Base-by-base conservation (phyloP, 92 coral and sea anemone genomes). In the Phenganax marumi region DNA sequence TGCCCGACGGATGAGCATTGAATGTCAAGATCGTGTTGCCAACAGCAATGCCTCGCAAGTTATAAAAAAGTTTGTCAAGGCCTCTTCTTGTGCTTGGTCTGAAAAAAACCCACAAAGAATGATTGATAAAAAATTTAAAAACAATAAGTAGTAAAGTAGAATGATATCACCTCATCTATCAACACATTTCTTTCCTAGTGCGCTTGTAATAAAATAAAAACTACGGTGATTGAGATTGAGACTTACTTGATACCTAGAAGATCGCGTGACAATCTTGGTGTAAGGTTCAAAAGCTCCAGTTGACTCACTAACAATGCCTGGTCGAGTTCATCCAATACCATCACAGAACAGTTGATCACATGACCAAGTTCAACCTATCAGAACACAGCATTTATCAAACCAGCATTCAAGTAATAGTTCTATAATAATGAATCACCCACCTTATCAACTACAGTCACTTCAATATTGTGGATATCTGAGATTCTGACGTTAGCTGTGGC, bases 21-120 rank as follows among this genome's bases (percentile, higher is more conserved):
- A 89, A 95, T 8, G 97, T 92, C 26, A 95, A 84, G 71, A 97
- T 95, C 12, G 97, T 90, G 14, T 92, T 95, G 12, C 98, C 98
- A 24, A 95, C 84, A 8, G 93, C 93, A 82, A 90, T 62, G 33
- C 98, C 98, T 16, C 93, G 95, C 39, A 95, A 91, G 39, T 85
- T 87, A 58, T 87, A 95, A 63, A 81, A 85, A 50, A 92, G 89
- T 18, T 91, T 87, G 52, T 95, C 97, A 39, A 77, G 58, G 8
- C 26, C 70, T 60, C 50, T 56, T n/a, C 63, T 77, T 12, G 70
- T 14, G 16, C 53, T 77, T 52, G 81, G 81, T 60, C 81, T 77
- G 81, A 16, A 56, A 21, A 55, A 52, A 48, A 26, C 11, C n/a
- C 21, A 14, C 51, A 43, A 17, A 70, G 10, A 7, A 33, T 3